Base-by-base conservation (phyloP, 2,888 invertebrate genomes). In the Plusia festucae region DNA sequence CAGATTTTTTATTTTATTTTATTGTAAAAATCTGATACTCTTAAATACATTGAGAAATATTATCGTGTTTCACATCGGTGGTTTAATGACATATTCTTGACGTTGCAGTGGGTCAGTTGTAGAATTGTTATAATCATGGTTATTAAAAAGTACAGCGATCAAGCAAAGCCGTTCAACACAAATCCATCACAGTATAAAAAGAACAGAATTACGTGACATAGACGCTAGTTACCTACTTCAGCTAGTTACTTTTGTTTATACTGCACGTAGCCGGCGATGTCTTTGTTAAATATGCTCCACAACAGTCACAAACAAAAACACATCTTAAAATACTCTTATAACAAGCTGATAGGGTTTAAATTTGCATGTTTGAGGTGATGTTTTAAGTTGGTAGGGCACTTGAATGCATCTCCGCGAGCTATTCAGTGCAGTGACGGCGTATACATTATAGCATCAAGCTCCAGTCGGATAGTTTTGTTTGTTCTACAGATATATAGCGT, bases 271-370 rank as follows among this genome's bases (percentile, higher is more conserved):
- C 64, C 63, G 69, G 73, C 78, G 70, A 82, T 73, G 77, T 78
- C 81, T 79, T 75, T 78, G 78, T 81, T 63, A 73, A 81, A 83
- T 77, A 67, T 66, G 65, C 76, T 75, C 77, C 71, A 64, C 61
- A 64, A 59, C 46, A 70, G 51, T 2, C 62, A 0, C 13, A 40
- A 46, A 34, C 9, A 13, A 18, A 8, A 7, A 49, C 6, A 2
- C 58, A 3, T 18, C 11, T 3, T 5, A 49, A 5, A 1, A 18
- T n/a, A 46, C 15, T 18, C n/a, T 61, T 74, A 69, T 6, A 0
- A 0, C 49, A 0, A 5, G 0, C 15, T 0, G 0, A 15, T 69
- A 82, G 57, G 63, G 73, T 72, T 44, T 4, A 60, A 51, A 68
- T 44, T 79, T 5, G 27, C 22, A 16, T 58, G 40, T 49, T 22